These are phyloP conservation scores for Polietes domitor DNA, from an alignment of 2,888 invertebrate genomes.

Conservation along the genomic window DNA sequence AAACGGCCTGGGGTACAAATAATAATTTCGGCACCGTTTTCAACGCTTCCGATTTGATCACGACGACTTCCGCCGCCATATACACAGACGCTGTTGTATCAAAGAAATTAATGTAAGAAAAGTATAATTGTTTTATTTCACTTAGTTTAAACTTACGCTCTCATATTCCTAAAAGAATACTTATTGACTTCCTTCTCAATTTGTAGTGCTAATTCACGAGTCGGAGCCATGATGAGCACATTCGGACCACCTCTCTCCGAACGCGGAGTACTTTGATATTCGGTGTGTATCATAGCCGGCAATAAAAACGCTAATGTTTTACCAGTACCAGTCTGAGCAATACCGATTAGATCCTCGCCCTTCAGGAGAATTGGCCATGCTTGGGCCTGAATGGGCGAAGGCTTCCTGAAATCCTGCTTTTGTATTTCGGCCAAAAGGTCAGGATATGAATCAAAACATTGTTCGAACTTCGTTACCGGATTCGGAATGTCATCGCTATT, in stretches of 20 bases:
- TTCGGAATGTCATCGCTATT: slow-evolving; percentile 78
- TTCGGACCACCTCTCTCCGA: slow-evolving; percentile 90
- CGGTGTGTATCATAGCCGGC: slow-evolving; percentile 96
- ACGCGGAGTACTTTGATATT: slow-evolving; percentile 89
- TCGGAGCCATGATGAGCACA: slow-evolving; percentile 94
- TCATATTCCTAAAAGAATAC: slow-evolving; percentile 93
- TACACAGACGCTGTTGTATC: slow-evolving; percentile 85
- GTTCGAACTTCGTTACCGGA: slow-evolving; percentile 86
- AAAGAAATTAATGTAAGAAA: neutral
- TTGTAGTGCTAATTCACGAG: slow-evolving; percentile 95
- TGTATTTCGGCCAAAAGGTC: slow-evolving; percentile 91
- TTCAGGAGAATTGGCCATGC: slow-evolving; percentile 96
- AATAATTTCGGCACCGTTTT: slow-evolving; percentile 94
- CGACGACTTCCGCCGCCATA: slow-evolving; percentile 94
- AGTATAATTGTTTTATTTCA: no score
- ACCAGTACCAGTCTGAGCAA: slow-evolving; percentile 97
- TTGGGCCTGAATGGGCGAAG: slow-evolving; percentile 96
- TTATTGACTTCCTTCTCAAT: slow-evolving; percentile 95
- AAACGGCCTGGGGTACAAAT: slow-evolving; percentile 97
- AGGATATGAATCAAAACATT: slow-evolving; percentile 91
- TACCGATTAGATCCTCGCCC: slow-evolving; percentile 97
- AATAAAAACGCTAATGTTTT: slow-evolving; percentile 97
- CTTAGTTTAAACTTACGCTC: slow-evolving; percentile 83
- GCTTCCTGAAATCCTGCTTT: slow-evolving; percentile 90
- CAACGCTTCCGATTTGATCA: slow-evolving; percentile 88